A percentile compares a stretch with the other conserved stretches of the same genome.
Conservation (phyloP, 2,113 vertebrate genomes). For the Propithecus coquereli region DNA sequence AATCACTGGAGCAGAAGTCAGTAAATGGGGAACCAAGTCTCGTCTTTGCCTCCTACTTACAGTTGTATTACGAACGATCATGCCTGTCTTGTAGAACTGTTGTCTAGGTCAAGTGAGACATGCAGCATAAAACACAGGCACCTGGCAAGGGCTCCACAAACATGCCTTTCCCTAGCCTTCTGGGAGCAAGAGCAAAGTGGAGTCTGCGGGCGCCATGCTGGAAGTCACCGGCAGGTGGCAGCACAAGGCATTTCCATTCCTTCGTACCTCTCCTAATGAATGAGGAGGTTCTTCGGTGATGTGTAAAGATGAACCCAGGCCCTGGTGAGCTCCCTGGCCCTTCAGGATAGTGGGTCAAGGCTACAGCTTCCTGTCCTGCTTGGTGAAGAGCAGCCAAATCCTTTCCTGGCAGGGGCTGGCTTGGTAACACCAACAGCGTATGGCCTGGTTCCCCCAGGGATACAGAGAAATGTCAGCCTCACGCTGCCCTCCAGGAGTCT, state of each 20-base stretch:
- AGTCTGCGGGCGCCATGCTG: neutral
- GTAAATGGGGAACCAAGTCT: neutral
- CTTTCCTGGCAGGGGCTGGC: neutral
- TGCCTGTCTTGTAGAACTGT: neutral
- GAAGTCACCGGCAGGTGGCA: slow-evolving; percentile 68
- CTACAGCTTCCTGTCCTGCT: neutral
- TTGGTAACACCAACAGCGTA: neutral
- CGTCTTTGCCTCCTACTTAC: neutral
- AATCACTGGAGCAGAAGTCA: neutral
- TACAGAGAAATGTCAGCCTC: neutral
- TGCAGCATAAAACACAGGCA: neutral
- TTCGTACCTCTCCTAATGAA: neutral
- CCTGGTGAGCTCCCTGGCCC: neutral
- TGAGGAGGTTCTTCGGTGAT: neutral
- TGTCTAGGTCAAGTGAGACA: neutral
- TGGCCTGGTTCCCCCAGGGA: neutral
- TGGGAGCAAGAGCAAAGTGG: neutral
- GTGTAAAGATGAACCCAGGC: neutral
- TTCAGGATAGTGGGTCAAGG: neutral
- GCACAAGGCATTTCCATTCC: neutral
- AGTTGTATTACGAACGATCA: neutral
- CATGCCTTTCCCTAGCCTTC: fast-evolving
- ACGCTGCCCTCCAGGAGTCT: neutral
- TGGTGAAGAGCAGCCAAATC: neutral
- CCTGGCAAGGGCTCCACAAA: neutral